Percentiles rank a stretch among this genome's conserved stretches.
Evolutionary conservation across 2,888 invertebrate genomes (phyloP).

Genomic region (Micoletzkya japonica): DNA sequence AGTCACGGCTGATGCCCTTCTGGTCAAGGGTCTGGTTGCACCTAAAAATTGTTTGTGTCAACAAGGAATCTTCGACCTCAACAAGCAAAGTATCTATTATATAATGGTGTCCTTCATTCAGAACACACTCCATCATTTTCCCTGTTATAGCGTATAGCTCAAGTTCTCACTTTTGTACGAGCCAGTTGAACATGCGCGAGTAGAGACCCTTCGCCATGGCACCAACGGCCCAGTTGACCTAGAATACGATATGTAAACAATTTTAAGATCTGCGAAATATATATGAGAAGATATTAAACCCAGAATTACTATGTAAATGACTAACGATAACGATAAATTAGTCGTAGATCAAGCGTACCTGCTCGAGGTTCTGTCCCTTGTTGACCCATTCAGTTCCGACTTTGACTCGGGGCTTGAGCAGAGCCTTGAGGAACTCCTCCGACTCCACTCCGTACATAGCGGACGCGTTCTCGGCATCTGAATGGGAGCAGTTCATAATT

Average conservation of each 20-base stretch:
- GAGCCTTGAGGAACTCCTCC: slow-evolving; percentile 65
- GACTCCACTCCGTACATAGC: slow-evolving; percentile 56
- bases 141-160: background rate
- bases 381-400: slow-evolving; percentile 68
- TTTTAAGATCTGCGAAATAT: background rate
- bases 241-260: background rate
- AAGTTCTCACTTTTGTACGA: slow-evolving; percentile 65
- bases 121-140: background rate
- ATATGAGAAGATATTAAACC: background rate
- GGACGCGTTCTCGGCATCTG: slow-evolving; percentile 58
- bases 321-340: background rate
- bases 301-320: background rate
- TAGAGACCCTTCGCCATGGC: slow-evolving; percentile 68
- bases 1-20: slow-evolving; percentile 88
- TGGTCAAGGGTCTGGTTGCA: slow-evolving; percentile 66
- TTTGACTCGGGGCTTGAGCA: slow-evolving; percentile 69
- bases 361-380: slow-evolving; percentile 69
- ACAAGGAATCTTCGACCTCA: too few species aligned
- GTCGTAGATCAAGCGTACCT: slow-evolving; percentile 55
- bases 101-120: background rate
- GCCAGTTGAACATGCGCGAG: slow-evolving; percentile 68
- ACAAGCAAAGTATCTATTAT: too few species aligned
- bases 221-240: slow-evolving; percentile 62
- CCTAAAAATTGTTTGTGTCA: slow-evolving; percentile 7
- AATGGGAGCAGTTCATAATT: background rate